Conservation (phyloP, 2,888 invertebrate genomes). For the Caenorhabditis becei region DNA sequence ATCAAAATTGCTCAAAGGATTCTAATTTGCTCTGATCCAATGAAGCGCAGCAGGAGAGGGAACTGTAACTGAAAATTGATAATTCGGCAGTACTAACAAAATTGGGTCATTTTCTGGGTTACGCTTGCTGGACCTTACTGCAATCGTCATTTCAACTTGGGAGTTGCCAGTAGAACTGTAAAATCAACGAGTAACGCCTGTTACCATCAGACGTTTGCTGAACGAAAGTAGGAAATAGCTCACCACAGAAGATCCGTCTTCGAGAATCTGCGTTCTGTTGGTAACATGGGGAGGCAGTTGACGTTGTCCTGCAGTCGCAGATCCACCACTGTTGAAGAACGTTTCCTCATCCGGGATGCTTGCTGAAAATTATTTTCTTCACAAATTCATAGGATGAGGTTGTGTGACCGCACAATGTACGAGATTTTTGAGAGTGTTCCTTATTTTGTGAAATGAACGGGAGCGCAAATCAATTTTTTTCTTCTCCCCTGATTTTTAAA, state of each 20-base stretch:
- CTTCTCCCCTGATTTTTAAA: no score
- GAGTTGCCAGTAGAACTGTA: slow-evolving; percentile 57
- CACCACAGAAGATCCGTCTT: slow-evolving; percentile 77
- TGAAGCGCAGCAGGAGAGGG: slow-evolving; percentile 48
- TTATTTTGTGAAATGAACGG: no score
- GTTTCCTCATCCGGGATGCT: slow-evolving; percentile 91
- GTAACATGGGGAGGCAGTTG: slow-evolving; percentile 92
- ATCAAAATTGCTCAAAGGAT: slow-evolving; percentile 7
- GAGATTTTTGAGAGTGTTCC: no score
- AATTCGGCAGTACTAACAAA: slow-evolving; percentile 57
- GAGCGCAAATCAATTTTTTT: no score
- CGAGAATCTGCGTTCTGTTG: slow-evolving; percentile 85
- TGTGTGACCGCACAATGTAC: no score
- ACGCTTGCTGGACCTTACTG: slow-evolving; percentile 50
- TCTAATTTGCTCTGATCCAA: slow-evolving; percentile 40
- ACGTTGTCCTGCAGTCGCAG: slow-evolving; percentile 84
- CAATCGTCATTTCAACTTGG: slow-evolving; percentile 55
- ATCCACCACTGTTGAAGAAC: slow-evolving; percentile 93
- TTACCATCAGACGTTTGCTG: slow-evolving; percentile 51
- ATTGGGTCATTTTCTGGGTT: slow-evolving; percentile 37
- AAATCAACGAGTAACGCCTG: slow-evolving; percentile 57
- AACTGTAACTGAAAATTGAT: slow-evolving; percentile 60
- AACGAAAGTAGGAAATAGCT: slow-evolving; percentile 23
- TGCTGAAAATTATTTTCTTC: slow-evolving; percentile 53
- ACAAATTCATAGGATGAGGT: no score